These are phyloP conservation scores for Drosophila cardini DNA, from an alignment of 1,140 invertebrate species.

Conservation along the genomic window DNA sequence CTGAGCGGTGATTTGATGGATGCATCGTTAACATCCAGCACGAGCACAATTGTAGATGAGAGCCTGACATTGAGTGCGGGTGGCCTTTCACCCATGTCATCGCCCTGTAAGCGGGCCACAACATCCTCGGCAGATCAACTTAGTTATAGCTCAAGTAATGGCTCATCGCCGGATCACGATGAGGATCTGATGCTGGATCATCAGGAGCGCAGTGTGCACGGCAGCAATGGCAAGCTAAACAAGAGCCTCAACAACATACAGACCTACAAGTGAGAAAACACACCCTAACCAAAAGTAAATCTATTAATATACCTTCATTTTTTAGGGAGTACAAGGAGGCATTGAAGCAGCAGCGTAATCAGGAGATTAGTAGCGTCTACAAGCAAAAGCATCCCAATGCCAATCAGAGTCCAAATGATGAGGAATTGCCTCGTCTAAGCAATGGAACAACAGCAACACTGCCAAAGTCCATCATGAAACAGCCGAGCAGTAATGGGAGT, in stretches of 20 bases:
- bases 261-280: constrained; percentile 90
- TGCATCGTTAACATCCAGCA: constrained; percentile 77
- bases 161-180: constrained; percentile 81
- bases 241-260: constrained; percentile 91
- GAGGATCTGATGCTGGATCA: constrained; percentile 82
- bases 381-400: constrained; percentile 77
- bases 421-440: constrained; percentile 47
- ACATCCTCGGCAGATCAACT: background rate
- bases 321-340: constrained; percentile 94
- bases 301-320: constrained; percentile 54
- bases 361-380: constrained; percentile 90
- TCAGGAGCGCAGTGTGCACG: constrained; percentile 73
- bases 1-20: constrained; percentile 75
- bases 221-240: constrained; percentile 87
- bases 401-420: constrained; percentile 73
- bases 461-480: constrained; percentile 83
- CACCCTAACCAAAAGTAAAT: constrained; percentile 3
- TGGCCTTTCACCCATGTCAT: constrained; percentile 45
- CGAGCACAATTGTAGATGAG: constrained; percentile 82
- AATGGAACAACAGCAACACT: constrained; percentile 53
- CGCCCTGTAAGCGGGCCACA: constrained; percentile 56
- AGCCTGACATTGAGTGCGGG: constrained; percentile 65
- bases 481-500: constrained; percentile 60
- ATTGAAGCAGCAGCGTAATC: constrained; percentile 91
- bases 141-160: constrained; percentile 78